Base-by-base conservation (phyloP, 2,113 vertebrate species). In the Dicaeum eximium region DNA sequence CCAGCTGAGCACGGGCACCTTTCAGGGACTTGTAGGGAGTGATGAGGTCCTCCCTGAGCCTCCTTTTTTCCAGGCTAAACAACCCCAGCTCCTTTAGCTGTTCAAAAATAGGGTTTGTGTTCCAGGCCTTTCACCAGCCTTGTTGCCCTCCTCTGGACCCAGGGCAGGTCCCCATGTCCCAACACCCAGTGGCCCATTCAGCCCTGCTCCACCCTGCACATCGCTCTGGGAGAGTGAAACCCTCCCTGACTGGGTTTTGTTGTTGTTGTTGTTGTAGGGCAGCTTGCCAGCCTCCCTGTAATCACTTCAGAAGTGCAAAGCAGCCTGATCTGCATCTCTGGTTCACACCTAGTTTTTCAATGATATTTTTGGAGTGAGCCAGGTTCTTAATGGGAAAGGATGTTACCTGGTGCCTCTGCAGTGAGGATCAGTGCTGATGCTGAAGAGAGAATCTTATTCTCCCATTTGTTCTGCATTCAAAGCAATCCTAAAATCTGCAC, bases 241-340 rank as follows among this genome's bases (percentile, higher is more conserved):
- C 35, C 71, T 22, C 75, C 28, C 72, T 27, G 69, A 10, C 3
- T 45, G 42, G 37, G 50, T 1, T 42, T 24, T 70, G 13, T 14
- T 60, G 35, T 4, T 28, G 78, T 4, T 44, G 57, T 11, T 60
- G 51, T 9, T 54, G 14, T 4, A 37, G 65, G 81, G 78, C 65
- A 85, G n/a, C 35, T 47, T 21, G 81, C 78, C 95, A 85, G 30
- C 35, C 79, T 73, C 58, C 42, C 62, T 40, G 21, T 56, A 51
- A 40, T 70, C 23, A 0, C 83, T 54, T 91, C 6, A 77, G 79
- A 91, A 90, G 81, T 83, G 79, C 87, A 92, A 78, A 97, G 5
- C 85, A 88, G 85, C 81, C 87, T 31, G n/a, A 94, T 89, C 58
- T 73, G 20, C 45, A 86, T 70, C 87, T 94, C 85, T 12, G 47